phyloP scores from a whole-genome alignment of 2,113 vertebrate genomes.

The Tinamus guttatus region DNA sequence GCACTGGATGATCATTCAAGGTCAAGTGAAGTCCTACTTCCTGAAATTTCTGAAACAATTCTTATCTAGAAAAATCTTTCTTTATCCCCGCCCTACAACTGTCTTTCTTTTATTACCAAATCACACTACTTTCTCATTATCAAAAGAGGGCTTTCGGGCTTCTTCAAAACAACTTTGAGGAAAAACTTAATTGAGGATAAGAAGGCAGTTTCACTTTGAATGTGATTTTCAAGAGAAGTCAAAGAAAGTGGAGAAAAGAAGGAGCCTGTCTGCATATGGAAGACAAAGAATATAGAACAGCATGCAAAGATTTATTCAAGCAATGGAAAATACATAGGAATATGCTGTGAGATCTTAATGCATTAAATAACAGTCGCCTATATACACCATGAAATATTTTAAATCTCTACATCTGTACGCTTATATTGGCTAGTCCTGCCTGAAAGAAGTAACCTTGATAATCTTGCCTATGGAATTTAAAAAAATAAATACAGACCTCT shows the following conservation, averaged over 20 bases:
- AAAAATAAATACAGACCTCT: rapidly evolving
- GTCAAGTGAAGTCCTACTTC: not conserved
- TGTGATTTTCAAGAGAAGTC: not conserved
- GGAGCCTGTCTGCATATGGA: not conserved
- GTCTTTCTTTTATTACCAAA: not conserved
- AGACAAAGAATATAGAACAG: not conserved
- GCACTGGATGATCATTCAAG: not conserved
- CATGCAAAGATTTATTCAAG: not conserved
- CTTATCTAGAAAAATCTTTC: not conserved
- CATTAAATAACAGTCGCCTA: not conserved
- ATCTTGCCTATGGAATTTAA: not conserved
- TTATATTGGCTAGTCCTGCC: not conserved
- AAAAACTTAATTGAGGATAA: not conserved
- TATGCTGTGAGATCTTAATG: not conserved
- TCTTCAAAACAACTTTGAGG: not conserved
- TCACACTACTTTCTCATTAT: not conserved
- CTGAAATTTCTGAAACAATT: not conserved
- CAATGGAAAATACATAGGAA: not conserved
- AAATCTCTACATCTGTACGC: not conserved
- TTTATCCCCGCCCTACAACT: not conserved
- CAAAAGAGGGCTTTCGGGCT: not conserved
- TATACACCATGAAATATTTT: not conserved
- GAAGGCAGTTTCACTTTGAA: not conserved
- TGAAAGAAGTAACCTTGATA: not conserved
- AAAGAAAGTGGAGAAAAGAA: not conserved